A percentile compares a stretch with the other conserved stretches of the same genome.
Evolutionary conservation across 2,797 vertebrate species (phyloP).

Genomic region (Otus scops): DNA sequence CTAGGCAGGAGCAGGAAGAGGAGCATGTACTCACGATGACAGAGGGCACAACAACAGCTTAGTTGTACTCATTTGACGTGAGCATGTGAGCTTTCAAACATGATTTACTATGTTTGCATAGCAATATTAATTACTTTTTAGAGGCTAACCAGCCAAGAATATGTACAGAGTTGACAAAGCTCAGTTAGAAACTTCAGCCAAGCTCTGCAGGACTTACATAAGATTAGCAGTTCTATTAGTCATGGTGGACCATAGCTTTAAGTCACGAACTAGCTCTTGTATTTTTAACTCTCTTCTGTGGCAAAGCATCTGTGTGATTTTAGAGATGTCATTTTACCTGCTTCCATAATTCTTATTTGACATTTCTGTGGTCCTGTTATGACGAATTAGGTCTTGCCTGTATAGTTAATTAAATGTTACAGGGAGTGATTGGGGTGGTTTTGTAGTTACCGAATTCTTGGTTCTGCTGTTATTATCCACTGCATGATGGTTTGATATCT

Average conservation of each 20-base stretch:
- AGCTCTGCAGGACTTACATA: background rate
- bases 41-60: background rate
- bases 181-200: background rate
- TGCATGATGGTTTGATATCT: background rate
- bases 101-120: background rate
- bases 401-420: background rate
- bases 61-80: background rate
- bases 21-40: background rate
- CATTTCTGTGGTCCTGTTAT: background rate
- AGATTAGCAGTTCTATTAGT: background rate
- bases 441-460: background rate
- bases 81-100: background rate
- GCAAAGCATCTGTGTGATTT: background rate
- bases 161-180: background rate
- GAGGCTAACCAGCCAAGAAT: background rate
- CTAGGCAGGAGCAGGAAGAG: background rate
- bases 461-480: background rate
- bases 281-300: background rate
- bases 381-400: background rate
- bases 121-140: conserved; percentile 3
- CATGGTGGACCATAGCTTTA: background rate
- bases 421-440: background rate
- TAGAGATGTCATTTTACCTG: background rate
- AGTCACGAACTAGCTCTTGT: background rate
- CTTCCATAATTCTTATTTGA: background rate